Percentiles rank a stretch among this genome's conserved stretches.
Evolutionary conservation across 2,113 vertebrate species (phyloP).

Genomic region (Leucoraja erinaceus): DNA sequence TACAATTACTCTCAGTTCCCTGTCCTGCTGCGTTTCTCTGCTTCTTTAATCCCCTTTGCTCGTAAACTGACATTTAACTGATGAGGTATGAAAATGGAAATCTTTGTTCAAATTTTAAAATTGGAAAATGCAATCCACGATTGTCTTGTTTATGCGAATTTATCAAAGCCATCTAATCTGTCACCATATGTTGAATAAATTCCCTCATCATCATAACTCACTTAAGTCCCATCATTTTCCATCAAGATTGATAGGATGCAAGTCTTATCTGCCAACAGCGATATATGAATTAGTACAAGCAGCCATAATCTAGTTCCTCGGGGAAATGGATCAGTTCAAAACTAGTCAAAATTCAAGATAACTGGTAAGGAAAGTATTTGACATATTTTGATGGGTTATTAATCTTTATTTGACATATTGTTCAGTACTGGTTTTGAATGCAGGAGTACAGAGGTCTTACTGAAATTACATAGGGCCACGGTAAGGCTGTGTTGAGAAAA

Average conservation of each 20-base stretch:
- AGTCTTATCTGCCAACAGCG: neutral
- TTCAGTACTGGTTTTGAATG: neutral
- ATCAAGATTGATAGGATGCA: neutral
- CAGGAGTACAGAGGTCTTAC: too few relatives aligned
- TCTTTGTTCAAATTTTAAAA: neutral
- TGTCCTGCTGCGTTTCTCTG: too few relatives aligned
- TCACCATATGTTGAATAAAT: conserved; percentile 21
- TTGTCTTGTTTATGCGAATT: neutral
- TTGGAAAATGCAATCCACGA: neutral
- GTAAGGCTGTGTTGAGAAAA: too few relatives aligned
- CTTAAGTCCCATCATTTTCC: neutral
- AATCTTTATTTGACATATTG: conserved; percentile 21
- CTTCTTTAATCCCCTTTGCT: too few relatives aligned
- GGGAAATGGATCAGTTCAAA: conserved; percentile 17
- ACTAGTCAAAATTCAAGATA: conserved; percentile 5
- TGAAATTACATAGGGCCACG: too few relatives aligned
- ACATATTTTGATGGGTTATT: neutral
- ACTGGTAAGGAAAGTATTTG: neutral
- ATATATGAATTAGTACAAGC: neutral
- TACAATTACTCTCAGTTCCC: too few relatives aligned
- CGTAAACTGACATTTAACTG: neutral
- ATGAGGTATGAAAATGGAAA: neutral
- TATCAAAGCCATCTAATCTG: conserved; percentile 23
- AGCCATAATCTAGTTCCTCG: neutral
- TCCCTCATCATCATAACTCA: conserved; percentile 3